phyloP scores from a whole-genome alignment of 1,140 invertebrate genomes.

The Drosophila ogumai region DNA sequence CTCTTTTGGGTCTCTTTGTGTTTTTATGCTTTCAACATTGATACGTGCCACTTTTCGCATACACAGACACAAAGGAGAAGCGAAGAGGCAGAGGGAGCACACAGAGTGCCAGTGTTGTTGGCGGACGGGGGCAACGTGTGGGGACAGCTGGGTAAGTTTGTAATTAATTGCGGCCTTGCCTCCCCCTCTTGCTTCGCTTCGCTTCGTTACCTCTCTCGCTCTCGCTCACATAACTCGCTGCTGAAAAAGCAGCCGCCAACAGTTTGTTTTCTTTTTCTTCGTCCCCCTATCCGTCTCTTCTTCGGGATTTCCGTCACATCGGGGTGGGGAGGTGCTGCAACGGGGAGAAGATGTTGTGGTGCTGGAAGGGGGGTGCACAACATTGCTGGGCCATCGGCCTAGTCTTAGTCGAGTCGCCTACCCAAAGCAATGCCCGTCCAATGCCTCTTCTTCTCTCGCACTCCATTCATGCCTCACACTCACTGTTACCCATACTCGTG shows the following conservation, averaged over 20 bases:
- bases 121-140: conserved; percentile 34
- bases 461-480: conserved; percentile 30
- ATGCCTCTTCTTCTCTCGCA: conserved; percentile 6
- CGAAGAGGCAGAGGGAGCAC: conserved; percentile 7
- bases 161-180: conserved; percentile 81
- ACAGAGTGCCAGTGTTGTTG: background rate
- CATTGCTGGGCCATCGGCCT: conserved; percentile 33
- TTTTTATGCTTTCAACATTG: conserved; percentile 79
- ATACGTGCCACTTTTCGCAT: conserved; percentile 74
- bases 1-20: conserved; percentile 43
- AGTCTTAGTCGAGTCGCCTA: conserved; percentile 46
- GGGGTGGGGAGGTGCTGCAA: conserved; percentile 1
- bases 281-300: conserved; percentile 24
- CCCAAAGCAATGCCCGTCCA: conserved; percentile 12
- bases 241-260: conserved; percentile 41
- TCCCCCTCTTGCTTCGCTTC: conserved; percentile 29
- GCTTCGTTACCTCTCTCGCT: conserved; percentile 7
- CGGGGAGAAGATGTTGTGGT: conserved; percentile 10
- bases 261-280: conserved; percentile 49
- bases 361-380: conserved; percentile 21
- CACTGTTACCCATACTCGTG: background rate
- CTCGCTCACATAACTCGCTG: background rate
- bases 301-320: conserved; percentile 36
- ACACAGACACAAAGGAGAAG: conserved; percentile 30
- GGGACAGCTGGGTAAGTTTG: conserved; percentile 76